Evolutionary conservation across 2,888 invertebrate species (phyloP).

Genomic region (Cordilura impudica): DNA sequence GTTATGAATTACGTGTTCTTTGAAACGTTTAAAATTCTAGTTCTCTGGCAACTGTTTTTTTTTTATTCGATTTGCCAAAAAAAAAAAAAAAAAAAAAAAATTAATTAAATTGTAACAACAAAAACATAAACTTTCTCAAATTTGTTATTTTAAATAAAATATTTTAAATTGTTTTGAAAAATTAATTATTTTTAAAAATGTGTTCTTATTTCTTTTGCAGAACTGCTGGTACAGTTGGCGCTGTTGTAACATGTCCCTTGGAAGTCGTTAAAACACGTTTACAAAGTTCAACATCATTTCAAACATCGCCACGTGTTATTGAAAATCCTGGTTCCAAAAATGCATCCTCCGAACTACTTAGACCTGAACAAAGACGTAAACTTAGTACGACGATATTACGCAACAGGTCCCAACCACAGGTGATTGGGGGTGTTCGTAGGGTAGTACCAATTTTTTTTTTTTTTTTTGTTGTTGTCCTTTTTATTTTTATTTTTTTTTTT

Average conservation of each 20-base stretch:
- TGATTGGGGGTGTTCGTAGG: constrained; percentile 78
- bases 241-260: constrained; percentile 97
- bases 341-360: constrained; percentile 78
- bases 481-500: constrained; percentile 3
- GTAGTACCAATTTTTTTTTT: constrained; percentile 75
- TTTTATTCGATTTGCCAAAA: too few species aligned
- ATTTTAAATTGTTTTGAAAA: constrained; percentile 23
- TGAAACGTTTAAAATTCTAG: too few species aligned
- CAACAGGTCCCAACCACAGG: constrained; percentile 85
- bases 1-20: not conserved
- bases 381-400: constrained; percentile 86
- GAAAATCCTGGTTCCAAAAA: constrained; percentile 76
- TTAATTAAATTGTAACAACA: too few species aligned
- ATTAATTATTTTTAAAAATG: constrained; percentile 20
- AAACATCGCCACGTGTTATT: constrained; percentile 77
- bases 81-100: too few species aligned
- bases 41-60: too few species aligned
- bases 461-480: constrained; percentile 56
- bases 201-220: constrained; percentile 81
- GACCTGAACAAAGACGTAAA: constrained; percentile 83
- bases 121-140: too few species aligned
- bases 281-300: constrained; percentile 90
- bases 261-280: constrained; percentile 98
- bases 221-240: constrained; percentile 97
- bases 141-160: not conserved